These are phyloP conservation scores for Boulengeromyrus knoepffleri DNA, from an alignment of 2,113 vertebrate species.

Conservation along the genomic window DNA sequence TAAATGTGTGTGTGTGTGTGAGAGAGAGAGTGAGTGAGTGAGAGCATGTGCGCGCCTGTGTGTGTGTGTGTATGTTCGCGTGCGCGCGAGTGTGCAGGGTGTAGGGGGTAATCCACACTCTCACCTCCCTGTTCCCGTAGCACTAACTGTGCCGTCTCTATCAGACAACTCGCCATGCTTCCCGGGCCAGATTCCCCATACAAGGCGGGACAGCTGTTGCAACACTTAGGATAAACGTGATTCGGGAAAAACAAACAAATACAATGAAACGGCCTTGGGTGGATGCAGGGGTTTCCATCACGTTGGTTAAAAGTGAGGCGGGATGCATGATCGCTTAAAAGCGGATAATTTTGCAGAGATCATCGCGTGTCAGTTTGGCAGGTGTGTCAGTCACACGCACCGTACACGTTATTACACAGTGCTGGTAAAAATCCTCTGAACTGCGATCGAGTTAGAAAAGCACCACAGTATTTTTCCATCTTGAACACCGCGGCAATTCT, in stretches of 20 bases:
- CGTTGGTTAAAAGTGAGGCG: background rate
- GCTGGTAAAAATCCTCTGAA: background rate
- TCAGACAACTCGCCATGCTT: slow-evolving; percentile 2
- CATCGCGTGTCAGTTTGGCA: background rate
- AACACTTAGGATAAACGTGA: background rate
- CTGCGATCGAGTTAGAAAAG: background rate
- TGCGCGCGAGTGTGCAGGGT: background rate
- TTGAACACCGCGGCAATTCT: background rate
- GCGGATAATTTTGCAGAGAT: background rate
- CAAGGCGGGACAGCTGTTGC: slow-evolving; percentile 1
- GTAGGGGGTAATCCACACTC: background rate
- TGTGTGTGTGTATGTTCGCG: background rate
- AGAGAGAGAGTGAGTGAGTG: background rate
- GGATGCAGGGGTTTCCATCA: background rate
- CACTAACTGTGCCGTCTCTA: background rate
- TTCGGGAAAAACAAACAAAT: background rate
- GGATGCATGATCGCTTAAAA: background rate
- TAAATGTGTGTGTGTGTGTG: background rate
- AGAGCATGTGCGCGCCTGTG: background rate
- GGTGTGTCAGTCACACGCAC: background rate
- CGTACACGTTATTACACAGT: background rate
- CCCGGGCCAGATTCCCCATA: background rate
- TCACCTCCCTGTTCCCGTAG: background rate
- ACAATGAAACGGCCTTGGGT: background rate
- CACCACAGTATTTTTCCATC: background rate